Conservation (phyloP, 2,888 invertebrate genomes). For the Orthosia cruda region DNA sequence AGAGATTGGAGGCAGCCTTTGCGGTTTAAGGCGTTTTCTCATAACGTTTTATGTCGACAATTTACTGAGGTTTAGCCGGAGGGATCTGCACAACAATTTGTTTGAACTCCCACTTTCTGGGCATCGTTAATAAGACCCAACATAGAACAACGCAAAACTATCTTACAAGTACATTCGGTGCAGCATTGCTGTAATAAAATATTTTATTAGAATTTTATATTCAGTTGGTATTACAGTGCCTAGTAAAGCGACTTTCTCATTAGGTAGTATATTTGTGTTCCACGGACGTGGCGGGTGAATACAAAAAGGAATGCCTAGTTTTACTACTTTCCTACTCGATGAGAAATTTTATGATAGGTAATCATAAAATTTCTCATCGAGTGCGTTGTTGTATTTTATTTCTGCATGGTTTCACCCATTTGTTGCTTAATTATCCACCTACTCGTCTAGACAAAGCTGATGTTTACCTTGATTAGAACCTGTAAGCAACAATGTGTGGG, state of each 20-base stretch:
- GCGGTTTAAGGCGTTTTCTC: slow-evolving; percentile 83
- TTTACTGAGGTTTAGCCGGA: slow-evolving; percentile 82
- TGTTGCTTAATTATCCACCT: neutral
- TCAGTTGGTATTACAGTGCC: too few relatives aligned
- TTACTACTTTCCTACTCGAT: too few relatives aligned
- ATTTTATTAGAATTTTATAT: slow-evolving; percentile 72
- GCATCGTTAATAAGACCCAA: slow-evolving; percentile 76
- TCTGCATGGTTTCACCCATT: neutral
- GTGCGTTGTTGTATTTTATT: too few relatives aligned
- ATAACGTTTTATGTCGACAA: slow-evolving; percentile 86
- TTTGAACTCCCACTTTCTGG: slow-evolving; percentile 78
- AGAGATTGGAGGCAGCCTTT: slow-evolving; percentile 79
- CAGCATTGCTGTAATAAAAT: slow-evolving; percentile 71
- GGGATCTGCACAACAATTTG: slow-evolving; percentile 81
- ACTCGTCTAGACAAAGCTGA: slow-evolving; percentile 11
- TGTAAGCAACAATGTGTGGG: slow-evolving; percentile 18
- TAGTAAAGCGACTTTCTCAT: too few relatives aligned
- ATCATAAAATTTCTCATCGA: too few relatives aligned
- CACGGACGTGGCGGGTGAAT: too few relatives aligned
- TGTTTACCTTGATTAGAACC: slow-evolving; percentile 10
- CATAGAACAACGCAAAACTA: slow-evolving; percentile 72
- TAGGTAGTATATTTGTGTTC: too few relatives aligned
- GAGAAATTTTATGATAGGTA: too few relatives aligned
- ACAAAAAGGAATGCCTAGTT: too few relatives aligned
- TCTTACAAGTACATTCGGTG: slow-evolving; percentile 67